Percentiles rank a stretch among this genome's conserved stretches.
Evolutionary conservation across 2,888 invertebrate genomes (phyloP).

Genomic region (Lasioglossum lativentre): DNA sequence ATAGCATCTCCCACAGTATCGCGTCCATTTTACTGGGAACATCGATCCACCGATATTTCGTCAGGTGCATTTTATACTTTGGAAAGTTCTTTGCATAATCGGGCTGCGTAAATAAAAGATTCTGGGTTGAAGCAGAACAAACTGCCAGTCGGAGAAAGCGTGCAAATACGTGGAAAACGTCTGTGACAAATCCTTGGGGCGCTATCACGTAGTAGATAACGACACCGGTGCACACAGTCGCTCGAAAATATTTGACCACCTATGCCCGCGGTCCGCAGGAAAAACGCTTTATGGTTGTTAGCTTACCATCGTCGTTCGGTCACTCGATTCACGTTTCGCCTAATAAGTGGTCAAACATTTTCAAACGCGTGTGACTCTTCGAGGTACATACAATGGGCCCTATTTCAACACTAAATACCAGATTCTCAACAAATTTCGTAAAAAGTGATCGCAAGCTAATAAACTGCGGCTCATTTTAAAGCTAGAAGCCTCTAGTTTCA

Average conservation of each 20-base stretch:
- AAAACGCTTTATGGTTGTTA: background rate
- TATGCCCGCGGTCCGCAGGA: background rate
- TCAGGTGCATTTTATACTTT: conserved; percentile 1
- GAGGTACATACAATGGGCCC: background rate
- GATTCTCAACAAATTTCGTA: no score
- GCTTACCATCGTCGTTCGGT: background rate
- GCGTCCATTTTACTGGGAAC: background rate
- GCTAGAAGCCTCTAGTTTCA: no score
- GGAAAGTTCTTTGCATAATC: conserved; percentile 52
- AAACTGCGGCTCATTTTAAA: no score
- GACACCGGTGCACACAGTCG: background rate
- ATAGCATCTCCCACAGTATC: background rate
- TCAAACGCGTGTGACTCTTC: background rate
- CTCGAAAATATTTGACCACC: background rate
- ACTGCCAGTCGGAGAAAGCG: conserved; percentile 46
- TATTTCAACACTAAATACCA: background rate
- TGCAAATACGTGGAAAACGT: conserved; percentile 37
- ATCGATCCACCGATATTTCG: conserved; percentile 2
- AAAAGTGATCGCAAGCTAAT: no score
- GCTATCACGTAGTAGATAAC: conserved; percentile 3
- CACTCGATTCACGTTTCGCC: background rate
- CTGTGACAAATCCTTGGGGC: conserved; percentile 14
- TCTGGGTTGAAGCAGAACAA: conserved; percentile 36
- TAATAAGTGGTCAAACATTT: background rate
- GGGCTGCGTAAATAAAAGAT: conserved; percentile 45